Conservation (phyloP, 2,888 invertebrate genomes). For the Leucania comma region DNA sequence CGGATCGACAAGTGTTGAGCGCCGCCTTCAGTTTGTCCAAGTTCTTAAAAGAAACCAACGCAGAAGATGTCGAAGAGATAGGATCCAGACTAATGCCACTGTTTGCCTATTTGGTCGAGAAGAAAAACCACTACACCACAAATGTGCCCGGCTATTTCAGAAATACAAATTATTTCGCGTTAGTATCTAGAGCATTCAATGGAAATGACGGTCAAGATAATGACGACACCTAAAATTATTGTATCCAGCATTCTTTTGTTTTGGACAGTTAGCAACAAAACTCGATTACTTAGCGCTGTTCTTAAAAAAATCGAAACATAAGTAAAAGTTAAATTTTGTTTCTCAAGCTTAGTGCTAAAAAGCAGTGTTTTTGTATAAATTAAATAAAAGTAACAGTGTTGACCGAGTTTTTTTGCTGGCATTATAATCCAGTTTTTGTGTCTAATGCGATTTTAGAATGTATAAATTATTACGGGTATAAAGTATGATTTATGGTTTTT, state of each 20-base stretch:
- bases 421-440: slow-evolving; percentile 1
- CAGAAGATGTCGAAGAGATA: slow-evolving; percentile 73
- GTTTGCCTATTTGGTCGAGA: slow-evolving; percentile 78
- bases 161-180: slow-evolving; percentile 65
- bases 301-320: slow-evolving; percentile 8
- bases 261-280: slow-evolving; percentile 8
- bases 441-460: slow-evolving; percentile 8
- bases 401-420: not conserved
- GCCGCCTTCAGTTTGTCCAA: slow-evolving; percentile 72
- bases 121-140: slow-evolving; percentile 68
- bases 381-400: slow-evolving; percentile 5
- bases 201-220: slow-evolving; percentile 6
- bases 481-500: slow-evolving; percentile 17
- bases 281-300: slow-evolving; percentile 1
- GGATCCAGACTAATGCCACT: slow-evolving; percentile 75
- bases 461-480: slow-evolving; percentile 38
- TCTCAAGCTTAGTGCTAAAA: not conserved
- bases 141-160: slow-evolving; percentile 70
- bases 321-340: slow-evolving; percentile 15
- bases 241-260: not conserved
- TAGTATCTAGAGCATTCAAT: slow-evolving; percentile 64
- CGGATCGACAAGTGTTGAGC: slow-evolving; percentile 71
- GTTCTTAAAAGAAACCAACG: slow-evolving; percentile 68
- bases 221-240: slow-evolving; percentile 19
- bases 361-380: not conserved